A percentile compares a stretch with the other conserved stretches of the same genome.
Evolutionary conservation across 2,888 invertebrate species (phyloP).

Genomic region (Cosmia pyralina): DNA sequence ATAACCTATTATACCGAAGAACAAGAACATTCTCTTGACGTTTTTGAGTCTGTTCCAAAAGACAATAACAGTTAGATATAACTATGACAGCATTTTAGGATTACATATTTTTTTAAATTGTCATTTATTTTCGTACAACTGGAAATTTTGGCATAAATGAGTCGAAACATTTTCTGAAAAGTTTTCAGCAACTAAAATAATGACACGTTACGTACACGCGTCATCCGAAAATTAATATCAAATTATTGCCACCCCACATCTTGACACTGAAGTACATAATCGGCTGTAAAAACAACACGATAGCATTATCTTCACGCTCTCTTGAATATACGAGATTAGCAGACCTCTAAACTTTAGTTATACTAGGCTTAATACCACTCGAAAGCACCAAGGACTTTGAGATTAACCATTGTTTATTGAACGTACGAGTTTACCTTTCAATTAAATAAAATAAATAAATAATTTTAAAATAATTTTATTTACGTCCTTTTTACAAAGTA

Average conservation of each 20-base stretch:
- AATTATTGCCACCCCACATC: background rate
- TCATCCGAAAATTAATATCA: conserved; percentile 16
- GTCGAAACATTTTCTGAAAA: background rate
- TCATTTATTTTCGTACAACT: background rate
- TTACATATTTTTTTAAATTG: background rate
- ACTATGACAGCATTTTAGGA: background rate
- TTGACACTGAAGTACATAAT: conserved; percentile 26
- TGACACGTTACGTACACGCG: background rate
- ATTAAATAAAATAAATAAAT: no score
- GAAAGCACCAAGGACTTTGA: background rate
- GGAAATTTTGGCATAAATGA: background rate
- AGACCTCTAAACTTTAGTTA: background rate
- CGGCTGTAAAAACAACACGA: conserved; percentile 5
- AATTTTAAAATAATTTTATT: no score
- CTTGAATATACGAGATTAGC: conserved; percentile 13
- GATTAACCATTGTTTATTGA: conserved; percentile 2
- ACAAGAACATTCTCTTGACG: background rate
- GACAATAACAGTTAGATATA: no score
- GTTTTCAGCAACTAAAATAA: background rate
- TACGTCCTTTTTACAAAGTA: no score
- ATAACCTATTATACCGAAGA: background rate
- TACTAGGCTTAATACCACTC: background rate
- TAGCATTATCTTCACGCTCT: conserved; percentile 38
- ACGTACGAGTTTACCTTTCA: background rate
- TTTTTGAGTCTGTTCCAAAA: background rate